Base-by-base conservation (phyloP, 2,888 invertebrate genomes). In the Drosophila subsilvestris region DNA sequence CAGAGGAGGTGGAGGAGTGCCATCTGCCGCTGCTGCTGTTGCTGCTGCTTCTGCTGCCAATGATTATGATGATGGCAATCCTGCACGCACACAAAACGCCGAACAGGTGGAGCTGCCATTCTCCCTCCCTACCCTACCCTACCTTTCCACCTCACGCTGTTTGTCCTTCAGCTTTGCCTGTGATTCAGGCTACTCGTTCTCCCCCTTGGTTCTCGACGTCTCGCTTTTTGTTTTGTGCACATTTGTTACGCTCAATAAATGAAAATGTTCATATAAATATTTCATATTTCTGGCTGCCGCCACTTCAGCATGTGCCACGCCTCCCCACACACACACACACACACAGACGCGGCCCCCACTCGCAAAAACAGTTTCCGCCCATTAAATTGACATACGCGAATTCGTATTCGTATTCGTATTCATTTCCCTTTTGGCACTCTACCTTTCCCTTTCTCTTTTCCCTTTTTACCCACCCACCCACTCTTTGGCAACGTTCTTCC, bases 311-410 rank as follows among this genome's bases (percentile, higher is more conserved):
- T 70, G 65, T 50, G 56, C 65, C 55, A 42, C 70, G 56, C 55
- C 60, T 60, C 12, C 61, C 8, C n/a, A 53, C 51, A 66, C 63
- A 67, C 65, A 78, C 68, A 67, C 82, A 72, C 66, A 74, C 73
- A 75, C 79, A 50, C 79, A 74, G 79, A 20, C 12, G 12, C 5
- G 14, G 5, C 32, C 9, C 61, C n/a, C 63, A 79, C 66, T 71
- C 82, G 72, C 66, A 74, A 74, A 75, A 82, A 50, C 79, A 75
- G 80, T 88, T 86, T 89, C 80, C 89, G 88, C 79, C 86, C 80
- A 87, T 89, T 86, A 86, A 86, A 86, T 89, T 86, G 89, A 89
- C 86, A 86, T 86, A 89, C 85, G 84, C 87, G 79, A 67, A 76
- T 79, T 86, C 77, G 75, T 67, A 81, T 83, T 86, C 77, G 75